These are phyloP conservation scores for Cervus canadensis DNA, from an alignment of 2,113 vertebrate genomes.

Conservation along the genomic window DNA sequence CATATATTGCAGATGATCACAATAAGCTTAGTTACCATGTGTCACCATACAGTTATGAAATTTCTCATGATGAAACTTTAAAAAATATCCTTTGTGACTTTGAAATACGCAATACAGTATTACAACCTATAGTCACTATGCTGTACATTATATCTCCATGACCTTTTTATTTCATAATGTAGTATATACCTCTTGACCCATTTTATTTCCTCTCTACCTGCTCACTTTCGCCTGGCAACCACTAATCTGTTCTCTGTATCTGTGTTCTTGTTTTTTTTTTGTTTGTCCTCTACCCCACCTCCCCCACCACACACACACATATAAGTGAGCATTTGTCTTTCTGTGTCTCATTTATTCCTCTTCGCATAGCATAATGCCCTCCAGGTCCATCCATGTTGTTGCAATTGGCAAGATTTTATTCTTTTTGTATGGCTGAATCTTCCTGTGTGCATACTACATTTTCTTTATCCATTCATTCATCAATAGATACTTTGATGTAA, in stretches of 20 bases:
- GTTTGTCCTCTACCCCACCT: neutral
- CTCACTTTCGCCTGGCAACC: neutral
- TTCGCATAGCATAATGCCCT: neutral
- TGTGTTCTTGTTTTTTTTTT: neutral
- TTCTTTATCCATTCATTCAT: neutral
- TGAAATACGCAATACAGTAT: neutral
- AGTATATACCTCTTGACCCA: neutral
- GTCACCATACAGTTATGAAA: neutral
- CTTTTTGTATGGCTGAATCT: neutral
- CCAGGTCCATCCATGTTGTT: neutral
- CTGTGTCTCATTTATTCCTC: neutral
- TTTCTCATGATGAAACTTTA: neutral
- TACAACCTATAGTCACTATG: neutral
- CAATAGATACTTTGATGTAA: neutral
- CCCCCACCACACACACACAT: neutral
- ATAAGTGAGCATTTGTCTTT: neutral
- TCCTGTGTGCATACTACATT: neutral
- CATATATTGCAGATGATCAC: neutral
- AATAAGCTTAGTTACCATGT: neutral
- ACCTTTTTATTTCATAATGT: neutral
- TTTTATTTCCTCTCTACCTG: neutral
- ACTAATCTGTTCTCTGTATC: neutral
- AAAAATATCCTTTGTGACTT: neutral
- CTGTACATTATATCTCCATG: neutral
- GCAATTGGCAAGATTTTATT: neutral